Evolutionary conservation across 2,888 invertebrate species (phyloP).

Genomic region (Fragum whitleyi): DNA sequence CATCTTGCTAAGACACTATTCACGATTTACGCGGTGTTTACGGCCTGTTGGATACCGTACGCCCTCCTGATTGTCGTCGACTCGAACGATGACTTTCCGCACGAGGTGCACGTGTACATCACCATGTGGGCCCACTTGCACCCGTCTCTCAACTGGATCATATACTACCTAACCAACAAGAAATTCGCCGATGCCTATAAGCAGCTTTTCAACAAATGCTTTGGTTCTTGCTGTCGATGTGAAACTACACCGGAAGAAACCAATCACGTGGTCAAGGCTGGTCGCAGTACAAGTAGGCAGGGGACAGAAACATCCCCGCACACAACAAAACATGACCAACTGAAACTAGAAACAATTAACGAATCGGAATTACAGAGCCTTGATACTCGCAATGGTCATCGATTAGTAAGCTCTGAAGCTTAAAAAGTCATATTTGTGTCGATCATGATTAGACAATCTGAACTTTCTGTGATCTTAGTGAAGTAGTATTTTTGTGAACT

Average conservation of each 20-base stretch:
- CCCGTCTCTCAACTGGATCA: slow-evolving; percentile 72
- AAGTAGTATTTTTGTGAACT: no score
- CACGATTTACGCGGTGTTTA: slow-evolving; percentile 74
- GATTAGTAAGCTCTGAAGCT: neutral
- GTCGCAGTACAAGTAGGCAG: neutral
- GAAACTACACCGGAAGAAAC: neutral
- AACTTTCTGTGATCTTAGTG: no score
- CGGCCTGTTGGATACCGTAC: slow-evolving; percentile 78
- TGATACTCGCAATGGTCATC: neutral
- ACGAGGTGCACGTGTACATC: slow-evolving; percentile 70
- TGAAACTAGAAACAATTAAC: neutral
- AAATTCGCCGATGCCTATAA: slow-evolving; percentile 56
- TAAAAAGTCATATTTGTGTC: neutral
- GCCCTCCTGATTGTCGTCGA: slow-evolving; percentile 73
- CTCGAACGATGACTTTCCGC: slow-evolving; percentile 65
- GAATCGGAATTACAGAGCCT: neutral
- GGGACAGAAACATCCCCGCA: neutral
- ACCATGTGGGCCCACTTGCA: slow-evolving; percentile 72
- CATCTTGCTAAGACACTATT: slow-evolving; percentile 73
- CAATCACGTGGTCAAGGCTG: neutral
- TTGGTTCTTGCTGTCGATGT: neutral
- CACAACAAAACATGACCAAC: neutral
- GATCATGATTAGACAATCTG: no score
- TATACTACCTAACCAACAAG: slow-evolving; percentile 71
- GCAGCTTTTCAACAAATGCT: slow-evolving; percentile 12